Percentiles rank a stretch among this genome's conserved stretches.
Evolutionary conservation across 2,888 invertebrate genomes (phyloP).

Genomic region (Acanthosoma haemorrhoidale): DNA sequence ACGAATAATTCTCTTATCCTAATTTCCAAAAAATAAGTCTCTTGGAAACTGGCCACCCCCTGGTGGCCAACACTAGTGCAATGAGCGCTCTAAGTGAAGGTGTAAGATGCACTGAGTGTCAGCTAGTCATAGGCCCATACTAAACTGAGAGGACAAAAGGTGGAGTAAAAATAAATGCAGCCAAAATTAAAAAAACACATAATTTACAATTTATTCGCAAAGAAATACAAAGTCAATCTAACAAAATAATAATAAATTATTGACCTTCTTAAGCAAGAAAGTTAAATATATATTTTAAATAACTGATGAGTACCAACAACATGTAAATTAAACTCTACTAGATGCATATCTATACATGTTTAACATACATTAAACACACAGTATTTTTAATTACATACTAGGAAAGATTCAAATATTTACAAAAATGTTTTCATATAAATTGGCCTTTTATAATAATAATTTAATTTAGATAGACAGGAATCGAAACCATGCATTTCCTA

Average conservation of each 20-base stretch:
- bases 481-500: slow-evolving; percentile 34
- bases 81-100: too few relatives aligned
- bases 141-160: too few relatives aligned
- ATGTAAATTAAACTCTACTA: slow-evolving; percentile 1
- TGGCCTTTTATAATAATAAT: slow-evolving; percentile 1
- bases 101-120: too few relatives aligned
- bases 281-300: neutral
- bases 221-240: neutral
- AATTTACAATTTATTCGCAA: slow-evolving; percentile 13
- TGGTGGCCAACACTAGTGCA: too few relatives aligned
- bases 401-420: slow-evolving; percentile 18
- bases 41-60: too few relatives aligned
- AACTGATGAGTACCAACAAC: slow-evolving; percentile 7
- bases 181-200: neutral
- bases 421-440: neutral
- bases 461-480: slow-evolving; percentile 31
- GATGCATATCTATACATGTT: slow-evolving; percentile 1
- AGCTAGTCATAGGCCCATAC: too few relatives aligned
- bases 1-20: too few relatives aligned
- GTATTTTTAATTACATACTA: slow-evolving; percentile 11
- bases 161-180: too few relatives aligned
- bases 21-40: too few relatives aligned
- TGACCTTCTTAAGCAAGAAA: neutral
- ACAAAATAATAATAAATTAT: neutral
- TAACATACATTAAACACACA: slow-evolving; percentile 3